Evolutionary conservation across 1,140 invertebrate genomes (phyloP).

Genomic region (Ephestia elutella): DNA sequence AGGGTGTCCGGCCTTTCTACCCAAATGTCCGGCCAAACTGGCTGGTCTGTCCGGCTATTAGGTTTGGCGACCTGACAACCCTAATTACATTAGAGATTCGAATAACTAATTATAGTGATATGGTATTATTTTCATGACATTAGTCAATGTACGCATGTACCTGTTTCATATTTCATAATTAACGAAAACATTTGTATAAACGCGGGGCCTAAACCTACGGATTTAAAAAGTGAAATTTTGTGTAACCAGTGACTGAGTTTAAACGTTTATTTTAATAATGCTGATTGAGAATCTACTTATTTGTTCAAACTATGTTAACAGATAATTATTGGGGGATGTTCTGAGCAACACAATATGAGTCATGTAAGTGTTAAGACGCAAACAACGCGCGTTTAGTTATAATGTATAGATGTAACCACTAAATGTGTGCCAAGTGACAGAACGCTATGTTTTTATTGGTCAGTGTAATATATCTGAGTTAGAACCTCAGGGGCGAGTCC

Average conservation of each 20-base stretch:
- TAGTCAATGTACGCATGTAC: constrained; percentile 64
- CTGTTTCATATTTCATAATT: constrained; percentile 40
- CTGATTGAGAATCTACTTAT: constrained; percentile 1
- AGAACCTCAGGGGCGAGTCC: no score
- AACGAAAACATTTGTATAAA: constrained; percentile 33
- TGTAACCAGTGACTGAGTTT: constrained; percentile 25
- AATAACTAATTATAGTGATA: constrained; percentile 43
- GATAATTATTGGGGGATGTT: neutral
- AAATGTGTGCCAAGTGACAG: neutral
- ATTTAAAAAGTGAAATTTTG: constrained; percentile 17
- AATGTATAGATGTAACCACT: neutral
- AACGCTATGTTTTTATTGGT: neutral
- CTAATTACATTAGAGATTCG: constrained; percentile 42
- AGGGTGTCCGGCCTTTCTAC: no score
- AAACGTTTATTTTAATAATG: neutral
- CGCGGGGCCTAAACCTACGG: constrained; percentile 48
- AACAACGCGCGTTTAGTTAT: neutral
- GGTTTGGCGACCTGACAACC: no score
- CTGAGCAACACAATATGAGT: constrained; percentile 1
- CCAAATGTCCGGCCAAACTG: no score
- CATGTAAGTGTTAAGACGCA: neutral
- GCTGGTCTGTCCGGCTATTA: no score
- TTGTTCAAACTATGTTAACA: neutral
- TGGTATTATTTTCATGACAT: constrained; percentile 52
- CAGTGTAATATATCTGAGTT: neutral